phyloP scores from a whole-genome alignment of 2,797 vertebrate species.

The Clarias platycephalus region DNA sequence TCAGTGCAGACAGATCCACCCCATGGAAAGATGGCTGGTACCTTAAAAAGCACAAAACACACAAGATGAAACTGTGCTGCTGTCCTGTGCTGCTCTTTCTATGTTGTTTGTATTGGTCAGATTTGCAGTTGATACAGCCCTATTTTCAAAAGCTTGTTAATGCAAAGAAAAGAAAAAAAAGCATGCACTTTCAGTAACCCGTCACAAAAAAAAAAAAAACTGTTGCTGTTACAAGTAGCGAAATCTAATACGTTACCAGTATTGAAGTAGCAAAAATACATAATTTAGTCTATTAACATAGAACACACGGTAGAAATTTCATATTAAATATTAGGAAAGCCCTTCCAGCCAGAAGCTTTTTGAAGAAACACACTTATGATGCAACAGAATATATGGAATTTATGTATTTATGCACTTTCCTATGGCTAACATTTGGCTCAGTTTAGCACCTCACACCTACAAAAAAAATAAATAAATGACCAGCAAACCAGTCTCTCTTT shows the following conservation, averaged over 20 bases:
- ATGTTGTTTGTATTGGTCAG: background rate
- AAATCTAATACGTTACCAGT: background rate
- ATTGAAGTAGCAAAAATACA: background rate
- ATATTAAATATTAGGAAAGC: background rate
- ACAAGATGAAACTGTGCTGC: background rate
- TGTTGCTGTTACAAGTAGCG: background rate
- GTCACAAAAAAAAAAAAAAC: too few species aligned
- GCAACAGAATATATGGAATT: background rate
- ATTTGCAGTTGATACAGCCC: background rate
- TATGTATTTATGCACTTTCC: background rate
- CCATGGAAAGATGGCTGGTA: constrained; percentile 97
- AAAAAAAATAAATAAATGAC: background rate
- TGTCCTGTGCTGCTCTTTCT: background rate
- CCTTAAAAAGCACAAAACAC: constrained; percentile 67
- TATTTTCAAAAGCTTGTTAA: background rate
- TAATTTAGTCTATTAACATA: background rate
- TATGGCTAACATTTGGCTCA: background rate
- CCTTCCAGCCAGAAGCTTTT: background rate
- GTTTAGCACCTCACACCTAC: background rate
- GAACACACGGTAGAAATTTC: too few species aligned
- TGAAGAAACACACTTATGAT: background rate
- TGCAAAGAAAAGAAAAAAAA: background rate
- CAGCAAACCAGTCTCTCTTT: background rate
- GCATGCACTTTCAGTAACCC: background rate
- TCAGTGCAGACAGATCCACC: constrained; percentile 89